Conservation (phyloP, 2,888 invertebrate genomes). For the Ceramica pisi region DNA sequence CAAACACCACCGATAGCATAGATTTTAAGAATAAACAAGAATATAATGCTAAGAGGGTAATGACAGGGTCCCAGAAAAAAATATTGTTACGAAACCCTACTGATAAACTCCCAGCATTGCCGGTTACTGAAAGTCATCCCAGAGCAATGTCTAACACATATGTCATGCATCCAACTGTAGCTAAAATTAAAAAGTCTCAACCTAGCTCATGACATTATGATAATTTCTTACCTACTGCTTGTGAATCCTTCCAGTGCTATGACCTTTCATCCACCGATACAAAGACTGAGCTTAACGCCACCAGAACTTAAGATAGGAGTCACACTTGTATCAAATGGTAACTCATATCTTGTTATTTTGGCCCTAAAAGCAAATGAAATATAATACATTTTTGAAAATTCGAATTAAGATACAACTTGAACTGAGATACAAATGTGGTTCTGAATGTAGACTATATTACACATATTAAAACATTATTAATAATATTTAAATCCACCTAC, state of each 20-base stretch:
- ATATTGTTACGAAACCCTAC: constrained; percentile 93
- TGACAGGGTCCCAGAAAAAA: constrained; percentile 91
- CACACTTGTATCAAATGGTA: constrained; percentile 51
- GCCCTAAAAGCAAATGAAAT: neutral
- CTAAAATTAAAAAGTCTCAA: constrained; percentile 86
- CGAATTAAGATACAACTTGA: neutral
- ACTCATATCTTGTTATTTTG: constrained; percentile 1
- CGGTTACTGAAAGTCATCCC: constrained; percentile 89
- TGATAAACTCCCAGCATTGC: constrained; percentile 94
- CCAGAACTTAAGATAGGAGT: constrained; percentile 59
- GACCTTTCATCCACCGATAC: constrained; percentile 82
- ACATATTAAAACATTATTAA: constrained; percentile 32
- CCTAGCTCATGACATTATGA: constrained; percentile 84
- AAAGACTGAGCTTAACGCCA: constrained; percentile 82
- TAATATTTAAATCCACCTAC: constrained; percentile 44
- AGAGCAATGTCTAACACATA: constrained; percentile 93
- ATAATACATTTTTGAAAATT: constrained; percentile 13
- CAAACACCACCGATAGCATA: constrained; percentile 87
- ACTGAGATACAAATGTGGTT: constrained; percentile 52
- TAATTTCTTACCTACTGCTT: constrained; percentile 72
- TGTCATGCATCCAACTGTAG: constrained; percentile 90
- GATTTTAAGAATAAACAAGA: constrained; percentile 86
- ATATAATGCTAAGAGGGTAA: constrained; percentile 92
- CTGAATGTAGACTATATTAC: constrained; percentile 52
- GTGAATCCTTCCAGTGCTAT: constrained; percentile 90